These are phyloP conservation scores for Cavia aperea DNA, from an alignment of 2,113 vertebrate species.

Conservation along the genomic window DNA sequence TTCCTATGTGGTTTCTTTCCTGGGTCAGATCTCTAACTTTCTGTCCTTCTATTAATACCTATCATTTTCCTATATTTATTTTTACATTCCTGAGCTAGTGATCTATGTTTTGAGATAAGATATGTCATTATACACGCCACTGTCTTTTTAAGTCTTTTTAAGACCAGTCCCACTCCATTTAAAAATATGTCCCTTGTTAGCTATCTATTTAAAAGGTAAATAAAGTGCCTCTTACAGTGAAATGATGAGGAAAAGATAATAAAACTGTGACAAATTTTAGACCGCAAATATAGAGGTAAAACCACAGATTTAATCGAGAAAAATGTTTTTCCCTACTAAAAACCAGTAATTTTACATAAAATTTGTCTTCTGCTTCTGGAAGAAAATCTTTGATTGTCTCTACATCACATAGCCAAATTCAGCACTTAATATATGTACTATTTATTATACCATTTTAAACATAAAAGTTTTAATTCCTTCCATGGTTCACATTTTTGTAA, in stretches of 20 bases:
- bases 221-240: background rate
- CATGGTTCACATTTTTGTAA: background rate
- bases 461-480: background rate
- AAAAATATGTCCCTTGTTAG: background rate
- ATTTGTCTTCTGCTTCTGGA: accelerated
- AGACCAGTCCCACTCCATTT: background rate
- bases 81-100: background rate
- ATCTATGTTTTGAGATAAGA: background rate
- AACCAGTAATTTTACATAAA: background rate
- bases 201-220: background rate
- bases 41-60: background rate
- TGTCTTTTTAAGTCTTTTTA: background rate
- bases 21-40: background rate
- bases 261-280: background rate
- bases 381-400: background rate
- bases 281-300: background rate
- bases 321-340: background rate
- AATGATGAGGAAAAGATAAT: background rate
- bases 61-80: background rate
- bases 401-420: background rate
- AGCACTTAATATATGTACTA: background rate
- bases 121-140: background rate
- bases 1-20: background rate
- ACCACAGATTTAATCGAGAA: background rate
- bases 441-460: background rate